Base-by-base conservation (phyloP, 2,113 vertebrate genomes). In the Lanius collurio region DNA sequence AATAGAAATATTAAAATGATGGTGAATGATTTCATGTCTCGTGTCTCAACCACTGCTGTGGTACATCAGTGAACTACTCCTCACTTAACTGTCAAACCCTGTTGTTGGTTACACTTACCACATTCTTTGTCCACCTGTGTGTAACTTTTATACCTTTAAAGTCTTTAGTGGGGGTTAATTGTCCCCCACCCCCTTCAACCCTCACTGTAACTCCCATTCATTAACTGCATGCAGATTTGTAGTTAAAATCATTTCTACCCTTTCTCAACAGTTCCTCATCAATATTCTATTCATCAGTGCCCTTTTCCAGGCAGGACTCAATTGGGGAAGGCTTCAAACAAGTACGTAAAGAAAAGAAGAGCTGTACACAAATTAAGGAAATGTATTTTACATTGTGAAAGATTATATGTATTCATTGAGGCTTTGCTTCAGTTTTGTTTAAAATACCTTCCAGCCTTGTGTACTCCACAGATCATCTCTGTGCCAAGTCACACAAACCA, bases 31-130 rank as follows among this genome's bases (percentile, higher is more conserved):
- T 62, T 33, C 3, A 6, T 7, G 19, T 11, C 20, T 33, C 2
- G 3, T 30, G 0, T 7, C 8, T 52, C 15, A 30, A 35, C 8
- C 11, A 27, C 27, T 3, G 1, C 30, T 3, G 3, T 1, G 6
- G 7, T 11, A 20, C 15, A 46, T 3, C 11, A 30, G 5, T 10
- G 26, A 53, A 4, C 17, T 11, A 14, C 11, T 56, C 15, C 37
- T 44, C 10, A 37, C 16, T 53, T 35, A 6, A 15, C 11, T 2
- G 6, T 10, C 37, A 62, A 52, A 24, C 37, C 19, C 10, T 15
- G 15, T 10, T 26, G 13, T 12, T 11, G 24, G 62, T 27, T 33
- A 26, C 23, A 1, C 47, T 23, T 24, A 33, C 8, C 7, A 17
- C 22, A 20, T 6, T 56, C 19, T 52, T 6, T 18, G 23, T 47